Evolutionary conservation across 2,888 invertebrate species (phyloP).

Genomic region (Ormyrus pomaceus): DNA sequence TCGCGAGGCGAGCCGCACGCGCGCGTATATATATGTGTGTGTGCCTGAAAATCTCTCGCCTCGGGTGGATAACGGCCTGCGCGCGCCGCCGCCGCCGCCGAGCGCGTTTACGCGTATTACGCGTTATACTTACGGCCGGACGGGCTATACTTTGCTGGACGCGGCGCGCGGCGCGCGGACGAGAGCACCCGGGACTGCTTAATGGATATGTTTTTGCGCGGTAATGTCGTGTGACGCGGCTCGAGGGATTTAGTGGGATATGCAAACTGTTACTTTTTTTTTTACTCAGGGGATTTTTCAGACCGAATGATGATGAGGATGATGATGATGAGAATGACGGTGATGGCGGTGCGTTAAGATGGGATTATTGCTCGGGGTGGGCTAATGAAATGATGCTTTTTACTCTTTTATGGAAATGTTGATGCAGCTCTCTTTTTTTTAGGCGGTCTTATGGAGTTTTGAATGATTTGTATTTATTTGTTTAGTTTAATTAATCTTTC

Average conservation of each 20-base stretch:
- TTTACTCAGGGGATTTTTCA: too few species aligned
- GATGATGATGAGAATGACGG: too few species aligned
- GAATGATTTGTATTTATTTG: too few species aligned
- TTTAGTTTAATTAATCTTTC: too few species aligned
- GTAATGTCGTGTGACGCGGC: constrained; percentile 44
- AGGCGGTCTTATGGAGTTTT: too few species aligned
- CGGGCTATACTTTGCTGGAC: neutral
- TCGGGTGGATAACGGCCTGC: constrained; percentile 54
- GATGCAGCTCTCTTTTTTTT: too few species aligned
- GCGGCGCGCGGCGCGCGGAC: neutral
- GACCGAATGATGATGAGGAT: too few species aligned
- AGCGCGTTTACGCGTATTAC: constrained; percentile 31
- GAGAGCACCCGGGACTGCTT: neutral
- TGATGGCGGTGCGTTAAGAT: too few species aligned
- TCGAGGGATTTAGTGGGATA: constrained; percentile 35
- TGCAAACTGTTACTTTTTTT: too few species aligned
- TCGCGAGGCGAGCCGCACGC: constrained; percentile 33
- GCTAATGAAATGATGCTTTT: too few species aligned
- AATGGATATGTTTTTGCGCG: constrained; percentile 55
- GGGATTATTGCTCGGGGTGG: too few species aligned
- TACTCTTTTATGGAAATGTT: too few species aligned
- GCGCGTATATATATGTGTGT: constrained; percentile 19
- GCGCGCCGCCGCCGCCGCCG: constrained; percentile 8
- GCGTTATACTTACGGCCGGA: constrained; percentile 47
- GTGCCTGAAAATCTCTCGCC: constrained; percentile 54